A percentile compares a stretch with the other conserved stretches of the same genome.
phyloP scores from a whole-genome alignment of 2,113 vertebrate genomes.

The Synchiropus splendidus region DNA sequence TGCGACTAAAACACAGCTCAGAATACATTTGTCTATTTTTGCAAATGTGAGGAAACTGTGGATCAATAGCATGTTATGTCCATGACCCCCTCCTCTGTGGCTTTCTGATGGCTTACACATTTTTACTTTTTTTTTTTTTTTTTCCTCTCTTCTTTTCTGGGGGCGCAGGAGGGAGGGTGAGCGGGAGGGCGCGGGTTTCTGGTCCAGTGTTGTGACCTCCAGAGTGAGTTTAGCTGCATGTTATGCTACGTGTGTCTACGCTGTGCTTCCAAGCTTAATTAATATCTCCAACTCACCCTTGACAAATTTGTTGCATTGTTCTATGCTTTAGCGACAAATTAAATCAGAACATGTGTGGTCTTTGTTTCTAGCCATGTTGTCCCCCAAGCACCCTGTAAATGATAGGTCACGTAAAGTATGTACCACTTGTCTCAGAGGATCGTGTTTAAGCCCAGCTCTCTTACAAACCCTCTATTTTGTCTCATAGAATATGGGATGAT shows the following conservation, averaged over 20 bases:
- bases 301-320: conserved; percentile 67
- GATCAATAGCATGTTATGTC: conserved; percentile 75
- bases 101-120: conserved; percentile 74
- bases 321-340: conserved; percentile 54
- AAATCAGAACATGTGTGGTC: conserved; percentile 67
- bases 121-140: conserved; percentile 66
- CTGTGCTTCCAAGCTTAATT: conserved; percentile 70
- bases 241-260: conserved; percentile 67
- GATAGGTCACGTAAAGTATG: conserved; percentile 43
- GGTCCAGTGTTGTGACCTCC: conserved; percentile 31
- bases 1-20: conserved; percentile 52
- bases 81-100: conserved; percentile 72
- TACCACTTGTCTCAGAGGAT: conserved; percentile 66
- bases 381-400: conserved; percentile 56
- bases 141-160: conserved; percentile 46
- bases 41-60: conserved; percentile 55
- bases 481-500: conserved; percentile 99
- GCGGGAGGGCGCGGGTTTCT: conserved; percentile 26
- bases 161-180: conserved; percentile 31
- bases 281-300: conserved; percentile 68
- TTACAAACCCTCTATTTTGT: conserved; percentile 99
- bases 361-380: conserved; percentile 68
- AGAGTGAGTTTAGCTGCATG: conserved; percentile 71
- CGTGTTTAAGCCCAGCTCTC: conserved; percentile 82
- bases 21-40: conserved; percentile 62